These are phyloP conservation scores for Aphyosemion australe DNA, from an alignment of 2,113 vertebrate species.

Conservation along the genomic window DNA sequence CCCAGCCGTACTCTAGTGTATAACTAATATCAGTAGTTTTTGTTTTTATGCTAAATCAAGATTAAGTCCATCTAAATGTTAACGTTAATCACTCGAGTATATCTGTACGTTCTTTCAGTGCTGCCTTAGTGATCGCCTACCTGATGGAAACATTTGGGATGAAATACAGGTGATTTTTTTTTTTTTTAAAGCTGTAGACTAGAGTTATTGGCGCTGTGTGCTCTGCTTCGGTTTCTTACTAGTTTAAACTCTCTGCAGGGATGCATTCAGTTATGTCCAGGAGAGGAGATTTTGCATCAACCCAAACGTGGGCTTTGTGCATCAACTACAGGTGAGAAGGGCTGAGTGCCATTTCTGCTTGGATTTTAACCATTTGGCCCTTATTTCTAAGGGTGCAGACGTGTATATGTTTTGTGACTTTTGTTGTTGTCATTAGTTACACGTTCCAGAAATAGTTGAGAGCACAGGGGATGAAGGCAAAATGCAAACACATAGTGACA, in stretches of 20 bases:
- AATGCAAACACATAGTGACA: too few relatives aligned
- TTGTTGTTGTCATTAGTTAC: too few relatives aligned
- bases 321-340: constrained; percentile 91
- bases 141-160: constrained; percentile 99
- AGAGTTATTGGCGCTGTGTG: background rate
- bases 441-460: too few relatives aligned
- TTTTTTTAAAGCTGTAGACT: too few relatives aligned
- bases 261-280: constrained; percentile 97
- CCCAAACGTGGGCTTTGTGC: constrained; percentile 98
- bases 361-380: too few relatives aligned
- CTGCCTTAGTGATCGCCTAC: constrained; percentile 99
- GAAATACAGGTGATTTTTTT: constrained; percentile 90
- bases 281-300: constrained; percentile 99
- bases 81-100: background rate
- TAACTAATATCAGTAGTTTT: too few relatives aligned
- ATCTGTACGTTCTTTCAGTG: constrained; percentile 72
- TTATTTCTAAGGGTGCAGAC: too few relatives aligned
- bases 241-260: constrained; percentile 73
- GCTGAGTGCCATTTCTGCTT: too few relatives aligned
- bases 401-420: too few relatives aligned
- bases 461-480: too few relatives aligned
- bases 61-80: background rate
- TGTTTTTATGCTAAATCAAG: too few relatives aligned
- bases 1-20: too few relatives aligned
- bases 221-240: background rate